Conservation (phyloP, 2,113 vertebrate species). For the Otolemur garnettii region DNA sequence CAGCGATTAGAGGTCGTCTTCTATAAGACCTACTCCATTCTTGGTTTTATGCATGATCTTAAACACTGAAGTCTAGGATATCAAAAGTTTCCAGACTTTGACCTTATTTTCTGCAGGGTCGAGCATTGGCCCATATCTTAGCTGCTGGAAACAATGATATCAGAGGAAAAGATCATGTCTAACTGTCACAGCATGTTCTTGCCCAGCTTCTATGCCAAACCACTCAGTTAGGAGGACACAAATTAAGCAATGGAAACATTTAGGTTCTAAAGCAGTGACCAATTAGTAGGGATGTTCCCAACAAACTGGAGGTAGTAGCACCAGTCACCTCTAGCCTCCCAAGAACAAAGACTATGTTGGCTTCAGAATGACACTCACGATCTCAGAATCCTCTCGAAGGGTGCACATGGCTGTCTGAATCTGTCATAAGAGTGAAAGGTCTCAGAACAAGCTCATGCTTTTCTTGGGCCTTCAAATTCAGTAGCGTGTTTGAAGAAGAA, state of each 20-base stretch:
- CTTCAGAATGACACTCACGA: background rate
- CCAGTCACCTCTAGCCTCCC: background rate
- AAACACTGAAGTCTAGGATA: background rate
- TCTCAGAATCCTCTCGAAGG: fast-evolving
- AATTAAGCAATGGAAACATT: background rate
- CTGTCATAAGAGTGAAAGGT: background rate
- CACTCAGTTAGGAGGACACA: background rate
- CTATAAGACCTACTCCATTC: background rate
- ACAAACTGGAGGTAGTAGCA: background rate
- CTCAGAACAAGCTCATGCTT: background rate
- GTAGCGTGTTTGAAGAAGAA: background rate
- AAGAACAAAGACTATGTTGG: background rate
- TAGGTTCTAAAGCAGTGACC: background rate
- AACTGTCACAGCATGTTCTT: background rate
- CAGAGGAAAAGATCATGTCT: background rate
- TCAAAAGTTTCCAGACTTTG: background rate
- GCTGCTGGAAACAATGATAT: fast-evolving
- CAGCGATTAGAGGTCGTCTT: background rate
- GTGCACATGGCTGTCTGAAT: background rate
- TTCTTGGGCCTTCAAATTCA: background rate
- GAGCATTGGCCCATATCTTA: background rate
- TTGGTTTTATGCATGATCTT: background rate
- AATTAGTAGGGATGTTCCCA: background rate
- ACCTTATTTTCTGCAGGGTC: background rate
- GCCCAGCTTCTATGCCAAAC: background rate